Conservation (phyloP, 2,888 invertebrate species). For the Melieria crassipennis region DNA sequence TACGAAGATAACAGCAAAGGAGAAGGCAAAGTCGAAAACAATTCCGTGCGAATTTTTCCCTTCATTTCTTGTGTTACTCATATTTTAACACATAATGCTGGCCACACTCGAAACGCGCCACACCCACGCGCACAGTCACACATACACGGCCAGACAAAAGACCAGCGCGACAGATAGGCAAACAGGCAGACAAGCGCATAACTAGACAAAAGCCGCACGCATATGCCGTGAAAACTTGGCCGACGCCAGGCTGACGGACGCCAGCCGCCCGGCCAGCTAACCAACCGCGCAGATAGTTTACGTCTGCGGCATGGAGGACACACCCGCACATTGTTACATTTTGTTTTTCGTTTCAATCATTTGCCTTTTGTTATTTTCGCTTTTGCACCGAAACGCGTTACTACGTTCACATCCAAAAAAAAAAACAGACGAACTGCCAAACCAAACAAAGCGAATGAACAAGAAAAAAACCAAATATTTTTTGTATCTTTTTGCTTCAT, state of each 20-base stretch:
- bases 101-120: background rate
- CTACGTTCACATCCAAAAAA: too few relatives aligned
- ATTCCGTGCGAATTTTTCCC: background rate
- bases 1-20: too few relatives aligned
- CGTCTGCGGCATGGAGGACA: background rate
- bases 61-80: background rate
- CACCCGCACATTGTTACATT: background rate
- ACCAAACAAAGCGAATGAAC: slow-evolving; percentile 7
- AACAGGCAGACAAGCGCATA: background rate
- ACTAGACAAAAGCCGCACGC: slow-evolving; percentile 7
- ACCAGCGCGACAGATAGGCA: background rate
- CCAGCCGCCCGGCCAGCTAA: background rate
- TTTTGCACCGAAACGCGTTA: too few relatives aligned
- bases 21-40: too few relatives aligned
- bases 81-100: background rate
- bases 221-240: slow-evolving; percentile 1
- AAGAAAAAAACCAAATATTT: background rate
- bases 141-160: too few relatives aligned
- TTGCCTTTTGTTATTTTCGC: too few relatives aligned
- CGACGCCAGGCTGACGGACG: slow-evolving; percentile 25
- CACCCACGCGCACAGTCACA: background rate
- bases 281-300: background rate
- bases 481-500: background rate
- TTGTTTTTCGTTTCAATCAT: too few relatives aligned
- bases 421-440: background rate